These are phyloP conservation scores for Myanophis thanlyinensis DNA, from an alignment of 2,113 vertebrate species.

Conservation along the genomic window DNA sequence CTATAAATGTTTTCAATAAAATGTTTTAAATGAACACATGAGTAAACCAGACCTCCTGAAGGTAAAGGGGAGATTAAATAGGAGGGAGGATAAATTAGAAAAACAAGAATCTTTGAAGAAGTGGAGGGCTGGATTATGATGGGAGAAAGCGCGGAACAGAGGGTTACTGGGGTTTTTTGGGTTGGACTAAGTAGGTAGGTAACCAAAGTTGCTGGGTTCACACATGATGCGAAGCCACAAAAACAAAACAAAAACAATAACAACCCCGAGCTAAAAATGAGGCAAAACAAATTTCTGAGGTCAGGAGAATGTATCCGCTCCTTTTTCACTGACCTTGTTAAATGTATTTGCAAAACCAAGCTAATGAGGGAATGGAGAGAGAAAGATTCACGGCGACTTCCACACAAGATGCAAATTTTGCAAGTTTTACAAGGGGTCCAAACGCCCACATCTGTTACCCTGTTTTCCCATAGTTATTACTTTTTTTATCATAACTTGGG, in stretches of 20 bases:
- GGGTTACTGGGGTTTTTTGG: neutral
- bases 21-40: too few species aligned
- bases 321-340: neutral
- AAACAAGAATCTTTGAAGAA: neutral
- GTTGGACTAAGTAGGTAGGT: neutral
- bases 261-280: neutral
- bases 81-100: neutral
- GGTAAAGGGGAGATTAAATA: neutral
- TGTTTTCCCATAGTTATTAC: too few species aligned
- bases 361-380: neutral
- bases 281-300: neutral
- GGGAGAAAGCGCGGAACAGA: neutral
- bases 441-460: too few species aligned
- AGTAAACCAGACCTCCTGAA: too few species aligned
- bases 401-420: neutral
- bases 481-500: neutral
- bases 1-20: too few species aligned
- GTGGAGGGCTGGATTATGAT: neutral
- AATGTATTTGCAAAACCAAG: neutral
- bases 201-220: neutral
- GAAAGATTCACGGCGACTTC: neutral
- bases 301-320: neutral
- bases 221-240: neutral
- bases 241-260: too few species aligned
- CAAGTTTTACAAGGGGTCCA: neutral